Percentiles rank a stretch among this genome's conserved stretches.
These are phyloP conservation scores for Himalopsyche japonica DNA, from an alignment of 2,888 invertebrate species.

Conservation along the genomic window DNA sequence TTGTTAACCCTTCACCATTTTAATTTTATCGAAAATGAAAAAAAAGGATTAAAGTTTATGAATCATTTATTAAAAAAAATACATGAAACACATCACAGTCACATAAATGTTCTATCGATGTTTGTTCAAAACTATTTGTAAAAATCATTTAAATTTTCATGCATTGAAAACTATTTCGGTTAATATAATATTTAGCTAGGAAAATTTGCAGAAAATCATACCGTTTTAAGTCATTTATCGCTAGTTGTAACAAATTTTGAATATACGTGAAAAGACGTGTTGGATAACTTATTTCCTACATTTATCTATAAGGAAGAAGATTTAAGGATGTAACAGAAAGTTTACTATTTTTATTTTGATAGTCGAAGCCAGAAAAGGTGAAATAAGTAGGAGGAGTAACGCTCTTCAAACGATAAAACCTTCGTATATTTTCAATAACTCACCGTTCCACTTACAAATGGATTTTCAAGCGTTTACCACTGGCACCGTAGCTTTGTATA, in stretches of 20 bases:
- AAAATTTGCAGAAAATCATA: no score
- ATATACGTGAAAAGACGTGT: neutral
- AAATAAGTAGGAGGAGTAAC: neutral
- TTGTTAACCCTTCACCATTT: no score
- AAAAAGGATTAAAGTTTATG: no score
- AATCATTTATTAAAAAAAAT: no score
- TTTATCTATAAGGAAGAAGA: constrained; percentile 6
- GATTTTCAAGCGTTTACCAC: neutral
- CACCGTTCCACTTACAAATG: neutral
- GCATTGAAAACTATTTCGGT: no score
- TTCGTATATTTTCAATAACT: neutral
- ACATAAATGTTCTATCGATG: no score
- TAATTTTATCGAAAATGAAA: no score
- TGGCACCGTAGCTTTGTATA: neutral
- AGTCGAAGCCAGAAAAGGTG: neutral
- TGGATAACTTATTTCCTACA: neutral
- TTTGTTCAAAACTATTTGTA: no score
- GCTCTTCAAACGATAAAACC: neutral
- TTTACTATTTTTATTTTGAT: constrained; percentile 24
- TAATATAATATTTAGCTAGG: no score
- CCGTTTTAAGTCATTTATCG: no score
- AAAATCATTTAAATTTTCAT: no score
- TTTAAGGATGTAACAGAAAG: constrained; percentile 17
- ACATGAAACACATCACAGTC: no score
- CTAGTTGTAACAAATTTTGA: neutral